Evolutionary conservation across 53 echinoderm and acorn worm species (phyloP).

Genomic region (Apostichopus leukothele): DNA sequence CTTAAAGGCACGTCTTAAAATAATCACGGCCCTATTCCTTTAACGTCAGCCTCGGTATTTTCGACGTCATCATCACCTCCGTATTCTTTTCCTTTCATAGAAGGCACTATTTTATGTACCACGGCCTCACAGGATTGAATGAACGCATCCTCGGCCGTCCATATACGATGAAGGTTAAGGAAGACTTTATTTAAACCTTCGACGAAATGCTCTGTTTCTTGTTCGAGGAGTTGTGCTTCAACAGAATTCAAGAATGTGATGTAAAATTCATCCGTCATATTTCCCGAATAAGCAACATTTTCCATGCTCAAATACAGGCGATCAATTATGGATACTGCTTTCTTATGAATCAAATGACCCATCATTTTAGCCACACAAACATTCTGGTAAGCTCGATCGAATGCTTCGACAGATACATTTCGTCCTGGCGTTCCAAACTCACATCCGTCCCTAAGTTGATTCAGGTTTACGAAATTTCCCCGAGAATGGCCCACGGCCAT

Average conservation of each 20-base stretch:
- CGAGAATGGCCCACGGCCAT: not conserved
- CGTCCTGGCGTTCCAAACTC: not conserved
- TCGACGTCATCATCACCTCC: not conserved
- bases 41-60: too few species aligned
- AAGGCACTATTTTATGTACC: not conserved
- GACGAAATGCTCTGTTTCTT: conserved; percentile 7
- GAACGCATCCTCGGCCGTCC: conserved; percentile 26
- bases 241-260: conserved; percentile 13
- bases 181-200: not conserved
- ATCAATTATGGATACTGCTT: not conserved
- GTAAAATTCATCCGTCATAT: not conserved
- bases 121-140: conserved; percentile 22
- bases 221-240: conserved; percentile 4
- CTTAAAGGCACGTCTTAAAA: too few species aligned
- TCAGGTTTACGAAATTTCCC: not conserved
- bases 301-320: conserved; percentile 14
- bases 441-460: not conserved
- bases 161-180: conserved; percentile 24
- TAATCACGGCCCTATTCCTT: too few species aligned
- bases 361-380: not conserved
- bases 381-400: conserved; percentile 21
- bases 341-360: conserved; percentile 24
- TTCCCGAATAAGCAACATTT: not conserved
- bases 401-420: not conserved
- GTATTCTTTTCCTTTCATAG: not conserved